Base-by-base conservation (phyloP, 1,140 invertebrate genomes). In the Bombyx mandarina region DNA sequence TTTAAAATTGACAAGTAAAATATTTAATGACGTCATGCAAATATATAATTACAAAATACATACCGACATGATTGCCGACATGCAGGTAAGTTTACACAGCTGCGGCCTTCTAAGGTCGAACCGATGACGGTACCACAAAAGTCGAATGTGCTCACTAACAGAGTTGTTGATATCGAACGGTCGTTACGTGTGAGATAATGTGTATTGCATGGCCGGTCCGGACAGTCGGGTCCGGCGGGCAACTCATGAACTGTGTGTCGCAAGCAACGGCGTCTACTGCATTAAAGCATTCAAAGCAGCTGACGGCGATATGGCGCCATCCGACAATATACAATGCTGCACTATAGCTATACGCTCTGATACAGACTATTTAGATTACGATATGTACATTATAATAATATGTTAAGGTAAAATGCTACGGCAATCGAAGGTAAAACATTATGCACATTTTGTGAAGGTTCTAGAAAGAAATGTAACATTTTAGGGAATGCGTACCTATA, bases 71-170 rank as follows among this genome's bases (percentile, higher is more conserved):
- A 8, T 46, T 12, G n/a, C 6, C 8, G 8, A 46, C 45, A 46
- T 12, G n/a, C n/a, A 46, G 2, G 57, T 70, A 58, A 61, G 66
- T 60, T 85, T 82, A 68, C 50, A 46, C 80, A 85, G 77, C 76
- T 85, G 79, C 60, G 75, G 72, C 73, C 75, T 81, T 77, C 70
- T 71, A 72, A 74, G 76, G 77, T 78, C 73, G 67, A 43, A n/a
- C 43, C 56, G 53, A 52, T 43, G 60, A 56, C 26, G 26, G 1
- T 59, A 45, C 22, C 50, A 54, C 45, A 58, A 54, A 60, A 57
- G 45, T 47, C 57, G 57, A 60, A 35, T 35, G 26, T 35, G 26
- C 26, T 35, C 1, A 35, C 26, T 35, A 35, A 35, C 12, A 35
- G 4, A 35, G 26, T 35, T 35, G 26, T 35, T 35, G 26, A 35